Conservation (phyloP, 2,888 invertebrate genomes). For the Luperina testacea region DNA sequence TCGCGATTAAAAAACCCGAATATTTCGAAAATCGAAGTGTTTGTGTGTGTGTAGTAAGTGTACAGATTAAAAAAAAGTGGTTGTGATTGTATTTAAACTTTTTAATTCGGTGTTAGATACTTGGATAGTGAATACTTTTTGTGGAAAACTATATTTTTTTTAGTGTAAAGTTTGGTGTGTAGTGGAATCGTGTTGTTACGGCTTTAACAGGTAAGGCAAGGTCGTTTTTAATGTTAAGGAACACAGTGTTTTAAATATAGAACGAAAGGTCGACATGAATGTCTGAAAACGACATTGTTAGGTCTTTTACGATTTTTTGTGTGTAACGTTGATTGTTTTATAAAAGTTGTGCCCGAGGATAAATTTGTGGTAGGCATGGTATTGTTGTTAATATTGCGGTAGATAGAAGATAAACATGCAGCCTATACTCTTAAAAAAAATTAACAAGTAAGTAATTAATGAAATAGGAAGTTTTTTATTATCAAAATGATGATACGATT, state of each 20-base stretch:
- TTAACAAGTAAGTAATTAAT: background rate
- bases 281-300: conserved; percentile 25
- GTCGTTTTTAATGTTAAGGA: conserved; percentile 53
- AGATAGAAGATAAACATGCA: background rate
- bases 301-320: conserved; percentile 11
- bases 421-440: background rate
- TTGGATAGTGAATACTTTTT: conserved; percentile 36
- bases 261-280: conserved; percentile 30
- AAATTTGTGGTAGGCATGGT: background rate
- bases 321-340: background rate
- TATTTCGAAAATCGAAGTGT: conserved; percentile 70
- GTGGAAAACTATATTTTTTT: conserved; percentile 38
- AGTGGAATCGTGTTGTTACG: conserved; percentile 49
- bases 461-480: background rate
- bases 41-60: conserved; percentile 65
- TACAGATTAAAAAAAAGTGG: conserved; percentile 65
- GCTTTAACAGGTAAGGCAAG: conserved; percentile 65
- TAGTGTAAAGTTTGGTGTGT: conserved; percentile 63
- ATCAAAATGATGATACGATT: background rate
- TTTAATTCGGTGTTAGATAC: conserved; percentile 50
- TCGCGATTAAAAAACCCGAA: conserved; percentile 46
- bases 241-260: conserved; percentile 47
- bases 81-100: conserved; percentile 69
- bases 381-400: conserved; percentile 3
- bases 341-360: conserved; percentile 10